phyloP scores from a whole-genome alignment of 2,797 vertebrate genomes.

The Aplochiton taeniatus region DNA sequence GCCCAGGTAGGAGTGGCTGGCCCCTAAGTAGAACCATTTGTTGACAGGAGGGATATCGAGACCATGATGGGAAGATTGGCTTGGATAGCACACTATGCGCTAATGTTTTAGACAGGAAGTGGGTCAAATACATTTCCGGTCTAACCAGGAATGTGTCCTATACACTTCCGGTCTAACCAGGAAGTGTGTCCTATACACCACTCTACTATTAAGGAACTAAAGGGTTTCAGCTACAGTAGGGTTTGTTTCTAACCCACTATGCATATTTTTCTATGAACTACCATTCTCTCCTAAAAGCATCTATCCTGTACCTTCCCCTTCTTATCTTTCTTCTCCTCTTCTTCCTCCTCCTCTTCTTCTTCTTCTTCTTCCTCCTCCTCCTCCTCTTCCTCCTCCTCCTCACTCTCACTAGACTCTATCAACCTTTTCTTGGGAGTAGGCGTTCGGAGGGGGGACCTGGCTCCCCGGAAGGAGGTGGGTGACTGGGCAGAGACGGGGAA shows the following conservation, averaged over 20 bases:
- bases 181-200: no score
- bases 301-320: constrained; percentile 63
- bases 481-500: constrained; percentile 51
- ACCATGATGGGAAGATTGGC: background rate
- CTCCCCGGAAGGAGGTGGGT: constrained; percentile 55
- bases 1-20: constrained; percentile 37
- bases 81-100: no score
- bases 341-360: constrained; percentile 7
- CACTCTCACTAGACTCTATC: constrained; percentile 62
- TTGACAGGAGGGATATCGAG: constrained; percentile 34
- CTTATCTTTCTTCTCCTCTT: constrained; percentile 44
- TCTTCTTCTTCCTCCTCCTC: background rate
- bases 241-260: constrained; percentile 15
- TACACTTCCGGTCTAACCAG: no score
- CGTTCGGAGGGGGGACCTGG: constrained; percentile 47
- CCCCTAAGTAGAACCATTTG: constrained; percentile 58
- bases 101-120: no score
- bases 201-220: no score
- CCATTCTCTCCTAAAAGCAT: constrained; percentile 39
- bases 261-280: constrained; percentile 50
- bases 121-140: no score
- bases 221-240: no score
- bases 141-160: no score
- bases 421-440: constrained; percentile 49
- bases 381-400: constrained; percentile 21